Evolutionary conservation across 1,140 invertebrate genomes (phyloP).

Genomic region (Aethina tumida): DNA sequence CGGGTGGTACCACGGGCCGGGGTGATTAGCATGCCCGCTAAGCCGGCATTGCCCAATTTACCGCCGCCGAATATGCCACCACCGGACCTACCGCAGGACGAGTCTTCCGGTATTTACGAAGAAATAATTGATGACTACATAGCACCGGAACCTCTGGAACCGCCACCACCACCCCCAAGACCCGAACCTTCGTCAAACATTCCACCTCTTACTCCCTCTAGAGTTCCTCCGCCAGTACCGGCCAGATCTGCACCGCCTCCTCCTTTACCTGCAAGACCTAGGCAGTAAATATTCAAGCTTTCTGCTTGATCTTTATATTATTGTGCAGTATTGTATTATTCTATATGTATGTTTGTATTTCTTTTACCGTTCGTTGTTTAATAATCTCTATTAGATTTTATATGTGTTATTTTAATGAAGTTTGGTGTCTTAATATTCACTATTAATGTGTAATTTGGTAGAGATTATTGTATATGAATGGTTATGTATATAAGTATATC

Average conservation of each 20-base stretch:
- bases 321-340: too few species aligned
- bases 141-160: conserved; percentile 38
- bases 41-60: conserved; percentile 32
- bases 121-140: conserved; percentile 42
- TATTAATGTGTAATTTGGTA: neutral
- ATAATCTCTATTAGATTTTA: too few species aligned
- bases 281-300: conserved; percentile 14
- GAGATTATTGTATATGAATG: too few species aligned
- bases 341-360: too few species aligned
- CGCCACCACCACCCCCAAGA: conserved; percentile 56
- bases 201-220: conserved; percentile 45
- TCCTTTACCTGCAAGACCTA: conserved; percentile 57
- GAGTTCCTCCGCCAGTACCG: conserved; percentile 49
- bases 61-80: conserved; percentile 40
- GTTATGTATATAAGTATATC: too few species aligned
- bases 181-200: conserved; percentile 37
- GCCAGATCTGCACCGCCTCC: conserved; percentile 53
- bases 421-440: neutral
- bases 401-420: neutral
- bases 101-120: conserved; percentile 42
- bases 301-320: neutral
- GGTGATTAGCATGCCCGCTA: conserved; percentile 31
- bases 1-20: conserved; percentile 34
- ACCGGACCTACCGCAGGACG: conserved; percentile 36
- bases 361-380: too few species aligned